Conservation (phyloP, 2,797 vertebrate species). For the Pseudochirops corinnae region DNA sequence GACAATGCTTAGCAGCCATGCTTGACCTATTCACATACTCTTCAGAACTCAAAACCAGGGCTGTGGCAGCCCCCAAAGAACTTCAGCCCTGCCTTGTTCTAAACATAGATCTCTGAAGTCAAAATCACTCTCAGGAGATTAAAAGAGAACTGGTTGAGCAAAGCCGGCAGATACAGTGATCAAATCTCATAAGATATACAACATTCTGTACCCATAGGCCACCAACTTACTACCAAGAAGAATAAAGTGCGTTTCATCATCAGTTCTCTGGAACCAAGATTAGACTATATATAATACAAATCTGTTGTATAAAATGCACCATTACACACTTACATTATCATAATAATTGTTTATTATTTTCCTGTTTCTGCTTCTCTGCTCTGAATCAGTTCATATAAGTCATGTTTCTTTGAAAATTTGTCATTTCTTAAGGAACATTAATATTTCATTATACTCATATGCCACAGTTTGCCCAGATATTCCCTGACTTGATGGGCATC, state of each 20-base stretch:
- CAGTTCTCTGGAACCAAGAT: background rate
- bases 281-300: background rate
- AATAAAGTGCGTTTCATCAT: background rate
- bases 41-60: background rate
- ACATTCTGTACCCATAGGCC: background rate
- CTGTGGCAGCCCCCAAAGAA: background rate
- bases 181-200: background rate
- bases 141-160: background rate
- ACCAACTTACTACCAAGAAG: background rate
- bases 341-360: background rate
- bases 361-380: background rate
- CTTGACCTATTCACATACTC: background rate
- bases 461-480: background rate
- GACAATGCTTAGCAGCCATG: background rate
- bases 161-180: background rate
- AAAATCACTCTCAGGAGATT: background rate
- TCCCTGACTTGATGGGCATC: background rate
- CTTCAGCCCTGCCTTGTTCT: background rate
- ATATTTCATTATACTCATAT: background rate
- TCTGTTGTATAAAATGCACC: background rate
- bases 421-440: background rate
- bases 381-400: background rate
- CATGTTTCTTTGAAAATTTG: background rate
- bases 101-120: background rate
- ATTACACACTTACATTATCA: background rate